These are phyloP conservation scores for Tragelaphus imberbis DNA, from an alignment of 2,113 vertebrate species.

Conservation along the genomic window DNA sequence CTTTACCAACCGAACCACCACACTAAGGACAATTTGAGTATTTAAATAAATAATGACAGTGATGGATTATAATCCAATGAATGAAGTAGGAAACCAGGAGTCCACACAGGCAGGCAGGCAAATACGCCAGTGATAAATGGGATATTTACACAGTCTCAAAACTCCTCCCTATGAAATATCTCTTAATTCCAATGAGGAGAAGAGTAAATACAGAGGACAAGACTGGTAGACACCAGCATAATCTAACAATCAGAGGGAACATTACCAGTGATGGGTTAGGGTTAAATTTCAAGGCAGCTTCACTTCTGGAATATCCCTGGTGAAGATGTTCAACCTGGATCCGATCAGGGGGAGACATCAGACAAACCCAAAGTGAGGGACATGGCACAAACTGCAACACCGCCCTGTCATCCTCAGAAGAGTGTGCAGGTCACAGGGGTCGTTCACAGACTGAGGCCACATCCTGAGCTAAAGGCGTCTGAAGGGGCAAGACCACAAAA, in stretches of 20 bases:
- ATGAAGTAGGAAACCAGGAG: background rate
- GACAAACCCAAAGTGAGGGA: background rate
- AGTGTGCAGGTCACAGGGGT: background rate
- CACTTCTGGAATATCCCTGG: background rate
- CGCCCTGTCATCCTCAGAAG: background rate
- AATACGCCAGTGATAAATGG: background rate
- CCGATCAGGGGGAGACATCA: background rate
- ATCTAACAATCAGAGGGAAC: background rate
- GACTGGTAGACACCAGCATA: background rate
- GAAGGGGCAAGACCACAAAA: rapidly evolving
- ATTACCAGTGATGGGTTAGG: background rate
- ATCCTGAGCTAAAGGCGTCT: too few species aligned
- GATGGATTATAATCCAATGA: background rate
- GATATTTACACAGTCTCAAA: background rate
- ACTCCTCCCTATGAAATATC: background rate
- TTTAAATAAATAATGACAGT: background rate
- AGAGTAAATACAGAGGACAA: background rate
- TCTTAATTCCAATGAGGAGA: background rate
- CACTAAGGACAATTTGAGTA: background rate
- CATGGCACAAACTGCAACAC: rapidly evolving
- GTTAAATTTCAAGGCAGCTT: background rate
- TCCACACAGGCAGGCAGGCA: background rate
- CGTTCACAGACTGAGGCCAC: background rate
- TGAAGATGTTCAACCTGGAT: background rate
- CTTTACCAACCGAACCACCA: background rate